Base-by-base conservation (phyloP, 2,888 invertebrate species). In the Nymphalis urticae region DNA sequence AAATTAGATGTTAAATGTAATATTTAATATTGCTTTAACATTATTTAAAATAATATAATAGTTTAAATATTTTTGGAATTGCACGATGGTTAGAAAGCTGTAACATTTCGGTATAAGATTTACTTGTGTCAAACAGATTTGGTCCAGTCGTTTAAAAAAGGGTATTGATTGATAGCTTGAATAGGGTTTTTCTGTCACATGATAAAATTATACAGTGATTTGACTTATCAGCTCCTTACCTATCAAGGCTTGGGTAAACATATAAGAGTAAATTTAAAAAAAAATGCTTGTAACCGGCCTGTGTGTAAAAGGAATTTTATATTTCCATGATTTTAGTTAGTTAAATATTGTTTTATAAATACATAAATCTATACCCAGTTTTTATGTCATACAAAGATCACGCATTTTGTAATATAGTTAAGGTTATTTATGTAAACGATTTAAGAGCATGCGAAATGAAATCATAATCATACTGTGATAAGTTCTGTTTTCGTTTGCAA, bases 401-500 rank as follows among this genome's bases (percentile, higher is more conserved):
- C 74, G 84, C 83, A 84, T 85, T 83, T 85, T 75, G 74, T 78
- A 76, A 72, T 62, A 56, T 66, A 70, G 8, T n/a, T 19, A 58
- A 72, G 70, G 56, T 70, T 67, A 64, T 76, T 63, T 77, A 75
- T 74, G 70, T 74, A 73, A 75, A 68, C 75, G 75, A 75, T 75
- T 48, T 17, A 51, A 19, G 53, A 69, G 72, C 65, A 68, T 70
- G 71, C 66, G 76, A 73, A 74, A 75, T 73, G 75, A 76, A 76
- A 78, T 82, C 81, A 75, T 77, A 67, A 62, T 68, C 42, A 72
- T 85, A 84, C 86, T 87, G 87, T 87, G 87, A 87, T 87, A 87
- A 83, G 85, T 79, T 79, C 77, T 75, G 75, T 81, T 83, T 84
- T 82, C 74, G 81, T 85, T 85, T 81, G 81, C 82, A 80, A 78